Conservation (phyloP, 2,888 invertebrate genomes). For the Habrosyne pyritoides region DNA sequence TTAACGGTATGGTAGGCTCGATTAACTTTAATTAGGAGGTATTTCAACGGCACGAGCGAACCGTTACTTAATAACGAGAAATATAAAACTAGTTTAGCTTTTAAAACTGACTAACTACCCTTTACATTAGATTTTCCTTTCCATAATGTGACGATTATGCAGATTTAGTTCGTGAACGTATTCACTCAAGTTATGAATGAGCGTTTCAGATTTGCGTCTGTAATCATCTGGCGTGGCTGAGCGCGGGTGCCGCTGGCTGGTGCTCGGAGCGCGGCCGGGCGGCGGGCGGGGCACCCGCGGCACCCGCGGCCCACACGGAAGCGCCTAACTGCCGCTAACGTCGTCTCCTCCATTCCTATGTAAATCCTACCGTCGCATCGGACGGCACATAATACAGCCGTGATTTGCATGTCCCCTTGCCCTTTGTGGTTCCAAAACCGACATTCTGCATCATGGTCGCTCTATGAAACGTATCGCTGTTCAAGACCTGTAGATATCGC, state of each 20-base stretch:
- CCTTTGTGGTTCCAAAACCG: constrained; percentile 62
- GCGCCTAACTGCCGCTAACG: constrained; percentile 65
- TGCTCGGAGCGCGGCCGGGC: constrained; percentile 22
- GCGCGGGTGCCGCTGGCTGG: constrained; percentile 24
- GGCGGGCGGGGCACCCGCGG: constrained; percentile 26
- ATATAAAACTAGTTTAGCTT: background rate
- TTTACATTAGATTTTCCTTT: constrained; percentile 58
- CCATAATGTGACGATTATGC: constrained; percentile 70
- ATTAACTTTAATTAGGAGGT: background rate
- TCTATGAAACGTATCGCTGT: constrained; percentile 51
- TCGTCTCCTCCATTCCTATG: constrained; percentile 74
- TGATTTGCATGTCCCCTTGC: constrained; percentile 75
- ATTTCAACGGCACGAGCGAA: background rate
- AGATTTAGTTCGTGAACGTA: constrained; percentile 68
- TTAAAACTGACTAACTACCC: constrained; percentile 39
- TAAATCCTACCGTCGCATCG: constrained; percentile 69
- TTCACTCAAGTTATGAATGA: constrained; percentile 70
- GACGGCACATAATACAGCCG: constrained; percentile 67
- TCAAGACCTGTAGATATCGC: constrained; percentile 39
- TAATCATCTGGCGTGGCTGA: constrained; percentile 58
- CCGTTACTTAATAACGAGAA: background rate
- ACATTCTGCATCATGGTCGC: constrained; percentile 36
- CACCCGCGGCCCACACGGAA: constrained; percentile 52
- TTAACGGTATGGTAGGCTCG: background rate
- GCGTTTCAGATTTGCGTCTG: constrained; percentile 64